Conservation (phyloP, 2,113 vertebrate species). For the Nicator chloris region DNA sequence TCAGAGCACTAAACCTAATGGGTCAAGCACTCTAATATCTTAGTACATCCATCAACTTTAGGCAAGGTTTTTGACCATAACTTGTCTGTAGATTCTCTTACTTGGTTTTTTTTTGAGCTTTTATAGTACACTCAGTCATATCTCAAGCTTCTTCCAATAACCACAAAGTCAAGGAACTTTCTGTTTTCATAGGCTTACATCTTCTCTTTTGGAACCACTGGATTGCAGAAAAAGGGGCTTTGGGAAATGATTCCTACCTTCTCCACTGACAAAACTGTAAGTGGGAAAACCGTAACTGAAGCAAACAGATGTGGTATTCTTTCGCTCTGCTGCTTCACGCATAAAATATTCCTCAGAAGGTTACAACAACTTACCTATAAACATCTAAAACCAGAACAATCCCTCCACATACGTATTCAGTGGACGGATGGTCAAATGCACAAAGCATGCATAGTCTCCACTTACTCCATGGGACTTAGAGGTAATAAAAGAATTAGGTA, state of each 20-base stretch:
- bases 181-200: background rate
- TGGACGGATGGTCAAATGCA: background rate
- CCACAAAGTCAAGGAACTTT: fast-evolving
- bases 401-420: background rate
- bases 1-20: background rate
- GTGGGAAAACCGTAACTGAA: background rate
- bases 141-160: background rate
- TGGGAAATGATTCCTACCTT: background rate
- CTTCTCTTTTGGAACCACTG: background rate
- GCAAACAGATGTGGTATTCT: background rate
- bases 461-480: background rate
- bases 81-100: background rate
- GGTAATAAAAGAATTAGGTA: background rate
- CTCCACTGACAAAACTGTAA: background rate
- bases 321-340: background rate
- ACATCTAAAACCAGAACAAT: background rate
- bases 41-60: background rate
- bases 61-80: background rate
- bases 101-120: background rate
- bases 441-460: background rate
- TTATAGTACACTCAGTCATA: background rate
- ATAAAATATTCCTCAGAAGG: background rate
- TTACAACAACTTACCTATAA: background rate
- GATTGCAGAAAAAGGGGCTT: background rate
- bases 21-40: background rate